Percentiles rank a stretch among this genome's conserved stretches.
phyloP scores from a whole-genome alignment of 2,888 invertebrate genomes.

The Reticulitermes lucifugus region DNA sequence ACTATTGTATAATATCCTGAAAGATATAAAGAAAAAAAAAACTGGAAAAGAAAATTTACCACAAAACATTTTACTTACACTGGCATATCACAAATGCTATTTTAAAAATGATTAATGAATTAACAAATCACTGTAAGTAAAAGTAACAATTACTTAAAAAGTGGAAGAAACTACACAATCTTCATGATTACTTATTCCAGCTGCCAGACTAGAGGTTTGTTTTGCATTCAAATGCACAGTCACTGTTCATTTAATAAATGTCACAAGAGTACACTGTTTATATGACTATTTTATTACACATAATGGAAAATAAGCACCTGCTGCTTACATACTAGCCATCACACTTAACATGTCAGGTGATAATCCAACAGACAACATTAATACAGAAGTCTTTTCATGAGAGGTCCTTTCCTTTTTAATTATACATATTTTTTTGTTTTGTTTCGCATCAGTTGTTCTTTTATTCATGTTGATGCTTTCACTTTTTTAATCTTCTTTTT shows the following conservation, averaged over 20 bases:
- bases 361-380: neutral
- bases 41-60: neutral
- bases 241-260: neutral
- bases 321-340: neutral
- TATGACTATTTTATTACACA: neutral
- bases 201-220: slow-evolving; percentile 10
- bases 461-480: slow-evolving; percentile 25
- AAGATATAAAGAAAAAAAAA: neutral
- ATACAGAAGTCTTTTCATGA: neutral
- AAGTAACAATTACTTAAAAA: neutral
- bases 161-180: neutral
- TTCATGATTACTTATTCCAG: neutral
- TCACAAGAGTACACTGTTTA: neutral
- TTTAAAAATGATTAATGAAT: neutral
- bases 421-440: neutral
- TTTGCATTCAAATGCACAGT: neutral
- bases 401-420: neutral
- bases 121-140: neutral
- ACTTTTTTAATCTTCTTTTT: slow-evolving; percentile 33
- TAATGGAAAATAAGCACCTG: neutral
- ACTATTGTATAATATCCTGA: neutral
- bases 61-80: neutral
- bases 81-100: no score
- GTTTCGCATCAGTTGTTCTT: slow-evolving; percentile 10
- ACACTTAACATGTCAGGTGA: neutral